These are phyloP conservation scores for Pteronotus mesoamericanus DNA, from an alignment of 2,797 vertebrate species.

Conservation along the genomic window DNA sequence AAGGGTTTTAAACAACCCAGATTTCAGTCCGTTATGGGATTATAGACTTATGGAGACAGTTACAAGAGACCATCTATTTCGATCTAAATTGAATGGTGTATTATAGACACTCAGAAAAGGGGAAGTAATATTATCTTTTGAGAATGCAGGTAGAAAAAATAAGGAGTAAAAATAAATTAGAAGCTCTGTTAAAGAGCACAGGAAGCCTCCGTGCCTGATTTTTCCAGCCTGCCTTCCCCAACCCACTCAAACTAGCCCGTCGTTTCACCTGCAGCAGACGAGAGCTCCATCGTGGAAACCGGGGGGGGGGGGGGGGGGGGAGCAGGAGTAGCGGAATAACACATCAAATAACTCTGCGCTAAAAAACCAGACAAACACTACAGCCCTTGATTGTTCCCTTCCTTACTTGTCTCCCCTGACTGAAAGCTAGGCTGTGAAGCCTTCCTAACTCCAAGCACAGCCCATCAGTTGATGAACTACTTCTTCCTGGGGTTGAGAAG, in stretches of 20 bases:
- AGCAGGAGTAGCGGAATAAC: not conserved
- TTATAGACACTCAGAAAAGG: not conserved
- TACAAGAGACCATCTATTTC: not conserved
- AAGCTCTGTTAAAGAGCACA: not conserved
- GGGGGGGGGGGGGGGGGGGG: no score
- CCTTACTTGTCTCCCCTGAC: not conserved
- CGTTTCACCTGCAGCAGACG: not conserved
- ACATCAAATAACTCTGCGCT: not conserved
- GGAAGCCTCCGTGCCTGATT: not conserved
- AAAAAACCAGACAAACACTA: not conserved
- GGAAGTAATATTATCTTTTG: not conserved
- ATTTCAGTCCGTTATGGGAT: not conserved
- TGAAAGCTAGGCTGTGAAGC: accelerated
- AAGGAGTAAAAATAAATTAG: not conserved
- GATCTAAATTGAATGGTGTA: not conserved
- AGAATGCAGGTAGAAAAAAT: not conserved
- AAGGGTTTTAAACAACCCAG: not conserved
- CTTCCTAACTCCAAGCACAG: not conserved
- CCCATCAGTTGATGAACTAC: not conserved
- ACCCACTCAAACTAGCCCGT: accelerated
- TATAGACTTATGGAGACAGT: not conserved
- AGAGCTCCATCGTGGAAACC: not conserved
- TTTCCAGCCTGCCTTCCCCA: not conserved
- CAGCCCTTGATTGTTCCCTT: not conserved
- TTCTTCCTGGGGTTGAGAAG: not conserved